phyloP scores from a whole-genome alignment of 2,888 invertebrate species.

The Drosophila emarginata region DNA sequence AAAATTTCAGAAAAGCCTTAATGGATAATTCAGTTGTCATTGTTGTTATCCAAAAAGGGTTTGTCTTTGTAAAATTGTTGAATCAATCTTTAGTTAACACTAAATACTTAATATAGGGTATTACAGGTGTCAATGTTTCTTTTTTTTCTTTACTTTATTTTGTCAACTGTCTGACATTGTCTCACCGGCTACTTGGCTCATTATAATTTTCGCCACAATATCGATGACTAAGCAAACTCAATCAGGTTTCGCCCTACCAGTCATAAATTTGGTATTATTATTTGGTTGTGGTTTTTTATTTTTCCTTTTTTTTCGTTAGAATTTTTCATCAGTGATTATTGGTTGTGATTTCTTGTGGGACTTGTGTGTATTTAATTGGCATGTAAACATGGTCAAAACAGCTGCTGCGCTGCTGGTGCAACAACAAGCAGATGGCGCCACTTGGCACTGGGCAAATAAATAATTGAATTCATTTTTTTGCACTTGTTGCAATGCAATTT shows the following conservation, averaged over 20 bases:
- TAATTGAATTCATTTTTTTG: constrained; percentile 50
- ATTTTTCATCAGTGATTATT: constrained; percentile 33
- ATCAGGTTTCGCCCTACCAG: constrained; percentile 54
- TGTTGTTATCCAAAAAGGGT: background rate
- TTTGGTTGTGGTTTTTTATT: background rate
- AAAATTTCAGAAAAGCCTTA: too few relatives aligned
- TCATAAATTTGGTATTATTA: constrained; percentile 4
- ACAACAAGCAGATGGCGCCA: constrained; percentile 18
- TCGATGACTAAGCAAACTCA: constrained; percentile 59
- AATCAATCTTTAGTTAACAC: background rate
- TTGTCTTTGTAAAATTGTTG: background rate
- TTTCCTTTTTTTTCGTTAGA: constrained; percentile 45
- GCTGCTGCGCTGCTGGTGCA: constrained; percentile 16
- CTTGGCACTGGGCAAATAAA: constrained; percentile 7
- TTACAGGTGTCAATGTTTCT: background rate
- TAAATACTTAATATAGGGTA: background rate
- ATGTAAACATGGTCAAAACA: constrained; percentile 38
- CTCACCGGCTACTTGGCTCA: constrained; percentile 43
- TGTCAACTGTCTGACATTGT: constrained; percentile 3
- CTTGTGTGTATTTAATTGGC: constrained; percentile 11
- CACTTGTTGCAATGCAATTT: constrained; percentile 62
- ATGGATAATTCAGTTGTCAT: too few relatives aligned
- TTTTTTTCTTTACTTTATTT: background rate
- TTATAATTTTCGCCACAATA: constrained; percentile 68
- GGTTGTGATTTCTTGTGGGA: background rate